These are phyloP conservation scores for Nymphalis polychloros DNA, from an alignment of 2,888 invertebrate genomes.

Conservation along the genomic window DNA sequence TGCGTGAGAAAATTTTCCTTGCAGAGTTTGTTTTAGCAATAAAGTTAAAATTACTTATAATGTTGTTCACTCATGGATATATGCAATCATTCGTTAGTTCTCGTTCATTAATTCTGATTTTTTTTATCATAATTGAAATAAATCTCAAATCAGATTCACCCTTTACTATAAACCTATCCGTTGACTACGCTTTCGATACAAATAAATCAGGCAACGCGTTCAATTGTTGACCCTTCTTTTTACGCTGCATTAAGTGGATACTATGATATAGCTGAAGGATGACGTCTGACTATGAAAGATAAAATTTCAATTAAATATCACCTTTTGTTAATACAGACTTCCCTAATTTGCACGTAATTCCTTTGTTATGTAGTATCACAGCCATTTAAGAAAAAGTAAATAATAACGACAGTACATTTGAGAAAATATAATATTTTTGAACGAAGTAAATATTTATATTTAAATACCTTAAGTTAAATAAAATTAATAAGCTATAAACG, in stretches of 20 bases:
- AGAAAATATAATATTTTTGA: no score
- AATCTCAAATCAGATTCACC: conserved; percentile 10
- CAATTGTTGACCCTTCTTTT: conserved; percentile 35
- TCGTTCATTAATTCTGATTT: not conserved
- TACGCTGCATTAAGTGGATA: conserved; percentile 33
- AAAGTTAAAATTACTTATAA: conserved; percentile 14
- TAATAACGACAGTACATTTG: not conserved
- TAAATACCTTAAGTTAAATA: no score
- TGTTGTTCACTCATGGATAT: not conserved
- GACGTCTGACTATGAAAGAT: conserved; percentile 27
- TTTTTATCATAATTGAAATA: not conserved
- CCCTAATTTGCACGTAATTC: not conserved
- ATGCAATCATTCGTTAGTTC: not conserved
- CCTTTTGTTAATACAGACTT: conserved; percentile 15
- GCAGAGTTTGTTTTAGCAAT: conserved; percentile 2
- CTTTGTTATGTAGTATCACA: not conserved
- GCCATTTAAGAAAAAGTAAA: not conserved
- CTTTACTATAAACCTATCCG: conserved; percentile 8
- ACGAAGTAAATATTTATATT: no score
- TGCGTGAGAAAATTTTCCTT: conserved; percentile 21
- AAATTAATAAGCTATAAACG: no score
- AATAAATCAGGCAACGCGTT: conserved; percentile 35
- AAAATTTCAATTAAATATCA: conserved; percentile 27
- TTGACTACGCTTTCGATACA: conserved; percentile 30
- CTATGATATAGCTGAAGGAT: conserved; percentile 29